These are phyloP conservation scores for Amazona vittata DNA, from an alignment of 2,113 vertebrate genomes.

Conservation along the genomic window DNA sequence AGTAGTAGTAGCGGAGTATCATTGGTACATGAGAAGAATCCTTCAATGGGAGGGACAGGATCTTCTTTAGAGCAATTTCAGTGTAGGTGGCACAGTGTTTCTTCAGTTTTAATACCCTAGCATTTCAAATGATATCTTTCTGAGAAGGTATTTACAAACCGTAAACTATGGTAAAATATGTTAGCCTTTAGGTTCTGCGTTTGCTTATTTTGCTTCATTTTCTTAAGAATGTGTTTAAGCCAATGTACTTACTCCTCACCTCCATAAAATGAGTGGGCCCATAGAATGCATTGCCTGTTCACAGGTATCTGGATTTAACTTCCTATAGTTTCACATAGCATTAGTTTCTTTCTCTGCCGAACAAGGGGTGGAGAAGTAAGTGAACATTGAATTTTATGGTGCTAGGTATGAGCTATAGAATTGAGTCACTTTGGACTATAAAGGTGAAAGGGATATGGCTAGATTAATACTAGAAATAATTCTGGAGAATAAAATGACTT, in stretches of 20 bases:
- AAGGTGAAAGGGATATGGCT: neutral
- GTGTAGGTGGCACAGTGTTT: too few species aligned
- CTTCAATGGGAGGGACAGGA: neutral
- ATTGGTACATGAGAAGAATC: neutral
- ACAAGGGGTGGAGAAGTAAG: neutral
- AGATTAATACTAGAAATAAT: neutral
- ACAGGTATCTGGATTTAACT: neutral
- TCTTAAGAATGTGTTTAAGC: neutral
- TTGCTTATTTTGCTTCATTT: neutral
- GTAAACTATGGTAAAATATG: neutral
- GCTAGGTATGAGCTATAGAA: neutral
- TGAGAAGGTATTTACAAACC: neutral
- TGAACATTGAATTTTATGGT: neutral
- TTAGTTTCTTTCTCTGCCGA: neutral
- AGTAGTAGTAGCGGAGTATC: neutral
- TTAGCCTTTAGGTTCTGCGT: neutral
- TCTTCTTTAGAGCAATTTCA: neutral
- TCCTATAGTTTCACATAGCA: neutral
- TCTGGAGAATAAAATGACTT: neutral
- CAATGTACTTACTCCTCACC: neutral
- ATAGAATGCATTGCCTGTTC: neutral
- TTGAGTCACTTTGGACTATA: neutral
- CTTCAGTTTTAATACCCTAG: neutral
- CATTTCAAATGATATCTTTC: neutral
- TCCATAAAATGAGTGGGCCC: neutral